Base-by-base conservation (phyloP, 2,113 vertebrate species). In the Aepyceros melampus region DNA sequence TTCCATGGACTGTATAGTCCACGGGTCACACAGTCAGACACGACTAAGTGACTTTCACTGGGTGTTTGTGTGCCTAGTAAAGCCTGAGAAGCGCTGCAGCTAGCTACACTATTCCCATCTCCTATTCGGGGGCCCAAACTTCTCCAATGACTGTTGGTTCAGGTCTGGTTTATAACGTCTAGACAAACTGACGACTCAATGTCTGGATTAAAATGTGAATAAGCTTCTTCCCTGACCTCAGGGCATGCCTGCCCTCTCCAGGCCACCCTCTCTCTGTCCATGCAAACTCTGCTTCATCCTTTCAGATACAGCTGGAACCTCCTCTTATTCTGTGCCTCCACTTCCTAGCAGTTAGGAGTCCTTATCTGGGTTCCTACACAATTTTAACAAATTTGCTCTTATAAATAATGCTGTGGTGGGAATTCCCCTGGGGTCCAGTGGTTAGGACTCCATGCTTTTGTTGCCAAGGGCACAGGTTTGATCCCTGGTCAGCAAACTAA, bases 321-420 rank as follows among this genome's bases (percentile, higher is more conserved):
- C 36, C 31, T n/a, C 9, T 36, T 89, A 19, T 78, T 49, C 49
- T 89, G 33, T 47, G 45, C 14, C 31, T 60, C 33, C 13, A 13
- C 21, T 21, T 53, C 36, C 33, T 31, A 51, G 56, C 43, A 21
- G 40, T 55, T 62, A 64, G 40, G 45, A 76, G 64, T 33, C 25
- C 76, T 88, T 27, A 4, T 62, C 33, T n/a, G 21, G 29, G 27
- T 94, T 94, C 58, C 56, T 89, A 92, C 31, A 58, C 31, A 76
- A 6, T 62, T 62, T 91, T 74, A n/a, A 45, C n/a, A 84, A n/a
- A 82, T 47, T 82, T 89, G 4, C 29, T 86, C 8, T 96, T 58
- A 33, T 15, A 71, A 91, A 87, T 87, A 74, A 78, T 84, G 33
- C 31, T 40, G 7, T 85, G 87, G n/a, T 60, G 4, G 45, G 45